These are phyloP conservation scores for Larimichthys crocea DNA, from an alignment of 2,113 vertebrate genomes.

Conservation along the genomic window DNA sequence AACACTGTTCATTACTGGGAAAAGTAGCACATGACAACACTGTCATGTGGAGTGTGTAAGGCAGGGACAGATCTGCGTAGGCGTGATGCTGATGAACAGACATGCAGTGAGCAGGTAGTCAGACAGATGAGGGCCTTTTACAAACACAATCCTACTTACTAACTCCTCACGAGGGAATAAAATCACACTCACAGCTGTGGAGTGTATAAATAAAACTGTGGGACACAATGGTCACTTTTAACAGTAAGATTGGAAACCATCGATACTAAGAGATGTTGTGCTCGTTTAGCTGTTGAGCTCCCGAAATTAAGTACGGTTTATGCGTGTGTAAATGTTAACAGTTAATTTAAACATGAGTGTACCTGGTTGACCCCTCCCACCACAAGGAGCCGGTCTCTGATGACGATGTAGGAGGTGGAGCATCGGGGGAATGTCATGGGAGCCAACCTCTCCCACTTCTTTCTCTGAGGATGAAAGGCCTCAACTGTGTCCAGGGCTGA, in stretches of 20 bases:
- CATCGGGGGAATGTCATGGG: constrained; percentile 95
- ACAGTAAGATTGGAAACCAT: neutral
- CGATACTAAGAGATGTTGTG: neutral
- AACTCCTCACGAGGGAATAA: neutral
- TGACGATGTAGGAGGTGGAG: constrained; percentile 91
- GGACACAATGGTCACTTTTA: neutral
- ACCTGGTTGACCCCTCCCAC: constrained; percentile 93
- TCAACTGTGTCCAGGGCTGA: constrained; percentile 92
- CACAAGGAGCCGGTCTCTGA: constrained; percentile 92
- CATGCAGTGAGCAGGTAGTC: neutral
- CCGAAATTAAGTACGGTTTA: neutral
- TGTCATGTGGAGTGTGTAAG: neutral
- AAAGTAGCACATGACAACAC: neutral
- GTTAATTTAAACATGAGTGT: neutral
- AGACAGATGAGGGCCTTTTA: neutral
- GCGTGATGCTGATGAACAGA: neutral
- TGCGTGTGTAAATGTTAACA: neutral
- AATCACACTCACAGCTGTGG: constrained; percentile 1
- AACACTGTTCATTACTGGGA: neutral
- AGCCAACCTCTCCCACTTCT: constrained; percentile 92
- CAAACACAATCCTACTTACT: neutral
- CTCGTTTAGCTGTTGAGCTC: neutral
- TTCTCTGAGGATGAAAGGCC: constrained; percentile 92
- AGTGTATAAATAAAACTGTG: constrained; percentile 18
- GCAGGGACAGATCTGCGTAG: neutral